phyloP scores from a whole-genome alignment of 2,797 vertebrate species.

The Acestrorhynchus altus region DNA sequence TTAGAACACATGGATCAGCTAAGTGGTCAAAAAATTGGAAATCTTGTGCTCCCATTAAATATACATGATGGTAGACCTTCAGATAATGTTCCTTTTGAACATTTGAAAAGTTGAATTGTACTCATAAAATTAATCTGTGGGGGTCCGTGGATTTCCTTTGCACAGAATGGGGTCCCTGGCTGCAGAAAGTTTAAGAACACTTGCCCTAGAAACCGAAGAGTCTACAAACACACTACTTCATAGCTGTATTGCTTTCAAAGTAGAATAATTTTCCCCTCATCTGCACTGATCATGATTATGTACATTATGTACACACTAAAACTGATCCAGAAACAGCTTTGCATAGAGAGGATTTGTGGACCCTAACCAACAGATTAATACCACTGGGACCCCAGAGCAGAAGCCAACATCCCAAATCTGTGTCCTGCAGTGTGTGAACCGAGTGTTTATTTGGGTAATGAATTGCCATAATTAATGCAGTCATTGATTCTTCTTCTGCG shows the following conservation, averaged over 20 bases:
- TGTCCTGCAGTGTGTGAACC: constrained; percentile 87
- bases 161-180: too few species aligned
- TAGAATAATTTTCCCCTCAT: neutral
- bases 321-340: constrained; percentile 22
- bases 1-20: too few species aligned
- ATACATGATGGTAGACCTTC: too few species aligned
- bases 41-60: too few species aligned
- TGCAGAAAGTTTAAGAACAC: too few species aligned
- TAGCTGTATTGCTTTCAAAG: neutral
- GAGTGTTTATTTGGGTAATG: constrained; percentile 97
- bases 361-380: constrained; percentile 93
- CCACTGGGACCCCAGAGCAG: constrained; percentile 80
- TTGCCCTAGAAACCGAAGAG: neutral
- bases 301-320: too few species aligned
- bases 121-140: too few species aligned
- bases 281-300: constrained; percentile 11
- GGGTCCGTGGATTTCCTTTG: too few species aligned
- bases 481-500: constrained; percentile 91
- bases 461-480: constrained; percentile 98
- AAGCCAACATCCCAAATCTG: constrained; percentile 77
- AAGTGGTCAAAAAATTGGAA: too few species aligned
- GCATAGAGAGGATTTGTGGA: constrained; percentile 56
- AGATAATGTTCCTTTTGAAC: too few species aligned
- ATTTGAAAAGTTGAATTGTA: too few species aligned
- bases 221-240: neutral